Evolutionary conservation across 2,797 vertebrate genomes (phyloP), one percentile per base, ranked within the genome.

Genomic region (Hydrocynus forskahlii): DNA sequence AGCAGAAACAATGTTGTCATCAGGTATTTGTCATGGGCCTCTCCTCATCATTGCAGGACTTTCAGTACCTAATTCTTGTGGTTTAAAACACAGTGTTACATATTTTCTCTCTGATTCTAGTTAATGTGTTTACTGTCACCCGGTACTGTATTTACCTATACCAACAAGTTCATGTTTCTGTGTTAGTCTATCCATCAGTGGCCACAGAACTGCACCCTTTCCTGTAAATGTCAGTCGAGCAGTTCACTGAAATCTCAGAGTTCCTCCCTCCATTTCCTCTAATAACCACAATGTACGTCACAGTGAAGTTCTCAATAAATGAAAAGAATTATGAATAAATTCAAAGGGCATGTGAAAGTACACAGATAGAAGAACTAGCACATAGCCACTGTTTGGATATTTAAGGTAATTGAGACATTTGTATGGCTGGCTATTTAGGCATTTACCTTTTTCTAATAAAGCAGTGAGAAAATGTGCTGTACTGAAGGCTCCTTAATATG

Each of bases 201-300:
- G 91, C 89, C 90, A 79, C 90, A 89, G 82, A 88, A 90, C 89
- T 88, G 88, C 91, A 68, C 75, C 40, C 89, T 92, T 94, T 94
- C 93, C 93, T 93, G 93, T 93, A 91, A 93, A 93, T 70, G 73
- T 57, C 89, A 85, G 82, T 86, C 80, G 75, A 66, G 86, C 88
- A 94, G 91, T 93, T 94, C 90, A 94, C 94, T 93, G 93, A 92
- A 94, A 92, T 89, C 92, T 92, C 89, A 89, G 87, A 92, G 89
- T 93, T 94, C 93, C 93, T 91, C 89, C 88, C 83, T 76, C 83
- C 84, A 73, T 88, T 94, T 94, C 93, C 94, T 93, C 89, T 86
- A 84, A 81, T 85, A 89, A 91, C 93, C 94, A 85, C 93, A 94
- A 89, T 80, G 78, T 79, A 91, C 93, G 92, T 95, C 94, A 94